Evolutionary conservation across 2,113 vertebrate species (phyloP).

Genomic region (Nothocercus nigrocapillus): DNA sequence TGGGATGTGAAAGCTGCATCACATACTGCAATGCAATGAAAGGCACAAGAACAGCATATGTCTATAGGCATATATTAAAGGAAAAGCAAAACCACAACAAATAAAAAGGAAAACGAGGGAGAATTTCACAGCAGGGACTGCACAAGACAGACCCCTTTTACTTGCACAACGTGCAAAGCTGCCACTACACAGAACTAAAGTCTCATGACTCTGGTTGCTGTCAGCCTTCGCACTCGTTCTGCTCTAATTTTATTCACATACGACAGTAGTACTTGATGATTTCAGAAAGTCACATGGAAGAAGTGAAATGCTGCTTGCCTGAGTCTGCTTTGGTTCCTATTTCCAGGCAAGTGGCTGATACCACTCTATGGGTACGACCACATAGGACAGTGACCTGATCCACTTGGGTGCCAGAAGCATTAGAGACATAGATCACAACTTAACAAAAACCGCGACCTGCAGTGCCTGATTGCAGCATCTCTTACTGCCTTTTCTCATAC

Average conservation of each 20-base stretch:
- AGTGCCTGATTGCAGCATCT: background rate
- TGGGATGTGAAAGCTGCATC: background rate
- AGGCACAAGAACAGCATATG: background rate
- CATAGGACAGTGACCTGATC: background rate
- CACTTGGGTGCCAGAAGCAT: background rate
- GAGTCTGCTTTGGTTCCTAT: background rate
- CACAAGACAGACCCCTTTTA: background rate
- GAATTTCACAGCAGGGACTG: background rate
- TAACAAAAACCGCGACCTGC: background rate
- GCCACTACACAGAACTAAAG: background rate
- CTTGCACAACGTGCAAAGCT: background rate
- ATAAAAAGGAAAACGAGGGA: background rate
- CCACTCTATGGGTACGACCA: background rate
- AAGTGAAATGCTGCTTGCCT: background rate
- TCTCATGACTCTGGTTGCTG: constrained; percentile 15
- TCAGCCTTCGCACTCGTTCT: background rate
- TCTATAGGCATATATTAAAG: background rate
- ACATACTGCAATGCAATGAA: background rate
- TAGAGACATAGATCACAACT: background rate
- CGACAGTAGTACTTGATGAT: background rate
- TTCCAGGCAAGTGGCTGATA: background rate
- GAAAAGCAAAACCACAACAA: background rate
- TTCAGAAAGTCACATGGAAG: background rate
- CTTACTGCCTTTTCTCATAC: background rate
- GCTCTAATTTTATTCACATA: background rate